These are phyloP conservation scores for Spilogale gracilis DNA, from an alignment of 2,113 vertebrate genomes.

Conservation along the genomic window DNA sequence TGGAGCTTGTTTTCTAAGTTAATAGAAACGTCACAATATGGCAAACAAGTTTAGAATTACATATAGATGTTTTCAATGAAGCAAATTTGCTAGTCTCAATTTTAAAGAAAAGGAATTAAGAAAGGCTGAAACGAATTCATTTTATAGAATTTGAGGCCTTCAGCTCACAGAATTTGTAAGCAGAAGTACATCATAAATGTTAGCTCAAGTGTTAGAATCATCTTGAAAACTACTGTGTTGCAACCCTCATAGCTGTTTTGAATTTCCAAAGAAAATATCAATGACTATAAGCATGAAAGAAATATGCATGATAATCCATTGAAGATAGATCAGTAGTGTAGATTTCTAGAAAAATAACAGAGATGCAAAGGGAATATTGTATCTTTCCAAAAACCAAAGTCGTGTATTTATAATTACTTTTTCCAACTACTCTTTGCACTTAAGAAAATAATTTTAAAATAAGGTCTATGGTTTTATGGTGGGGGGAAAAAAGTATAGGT, in stretches of 20 bases:
- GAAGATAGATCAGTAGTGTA: not conserved
- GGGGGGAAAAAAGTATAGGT: not conserved
- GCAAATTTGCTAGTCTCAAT: not conserved
- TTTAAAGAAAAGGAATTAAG: conserved; percentile 45
- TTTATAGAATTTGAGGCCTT: conserved; percentile 25
- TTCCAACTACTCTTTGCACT: conserved; percentile 12
- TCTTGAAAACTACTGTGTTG: not conserved
- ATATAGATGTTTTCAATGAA: not conserved
- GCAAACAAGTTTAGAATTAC: conserved; percentile 10
- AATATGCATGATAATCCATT: not conserved
- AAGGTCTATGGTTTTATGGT: not conserved
- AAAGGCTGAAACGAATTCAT: conserved; percentile 14
- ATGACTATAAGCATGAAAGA: not conserved
- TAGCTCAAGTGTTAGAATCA: conserved; percentile 2
- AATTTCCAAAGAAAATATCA: conserved; percentile 25
- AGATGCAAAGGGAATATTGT: not conserved
- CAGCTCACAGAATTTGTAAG: not conserved
- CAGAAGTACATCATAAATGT: not conserved
- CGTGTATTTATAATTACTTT: not conserved
- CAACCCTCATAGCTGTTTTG: not conserved
- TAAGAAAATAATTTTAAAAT: conserved; percentile 28
- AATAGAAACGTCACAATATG: not conserved
- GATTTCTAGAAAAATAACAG: not conserved
- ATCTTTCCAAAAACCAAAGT: not conserved
- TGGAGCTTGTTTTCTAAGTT: conserved; percentile 17